phyloP scores from a whole-genome alignment of 2,797 vertebrate genomes.

The Calcarius lapponicus region DNA sequence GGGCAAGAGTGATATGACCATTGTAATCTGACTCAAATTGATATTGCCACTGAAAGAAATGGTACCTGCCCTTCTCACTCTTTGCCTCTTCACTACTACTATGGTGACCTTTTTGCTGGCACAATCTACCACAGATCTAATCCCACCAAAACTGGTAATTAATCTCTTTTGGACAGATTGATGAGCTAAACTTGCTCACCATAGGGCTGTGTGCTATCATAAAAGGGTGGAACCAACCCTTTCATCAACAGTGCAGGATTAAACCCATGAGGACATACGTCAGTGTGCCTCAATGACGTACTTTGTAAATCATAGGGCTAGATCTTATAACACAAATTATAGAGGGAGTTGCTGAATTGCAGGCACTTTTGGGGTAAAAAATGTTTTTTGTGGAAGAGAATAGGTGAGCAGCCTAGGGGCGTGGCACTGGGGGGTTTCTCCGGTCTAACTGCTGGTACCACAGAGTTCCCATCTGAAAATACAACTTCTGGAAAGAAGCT shows the following conservation, averaged over 20 bases:
- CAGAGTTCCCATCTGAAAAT: background rate
- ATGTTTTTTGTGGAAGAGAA: background rate
- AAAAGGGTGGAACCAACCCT: constrained; percentile 19
- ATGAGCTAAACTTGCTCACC: constrained; percentile 3
- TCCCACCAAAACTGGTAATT: constrained; percentile 2
- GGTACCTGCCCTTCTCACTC: background rate
- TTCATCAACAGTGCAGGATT: constrained; percentile 42
- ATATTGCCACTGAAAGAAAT: background rate
- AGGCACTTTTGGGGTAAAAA: background rate
- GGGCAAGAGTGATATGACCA: background rate
- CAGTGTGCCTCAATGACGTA: constrained; percentile 29
- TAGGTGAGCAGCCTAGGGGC: background rate
- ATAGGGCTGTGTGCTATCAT: background rate
- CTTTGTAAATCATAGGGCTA: background rate
- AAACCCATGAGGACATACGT: constrained; percentile 41
- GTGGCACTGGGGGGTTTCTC: background rate
- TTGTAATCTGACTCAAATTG: background rate
- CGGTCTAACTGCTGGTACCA: fast-evolving
- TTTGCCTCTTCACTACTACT: background rate
- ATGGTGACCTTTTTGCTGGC: background rate
- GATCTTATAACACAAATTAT: background rate
- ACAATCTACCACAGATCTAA: background rate
- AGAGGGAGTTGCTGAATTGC: background rate
- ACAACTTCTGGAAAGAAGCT: background rate
- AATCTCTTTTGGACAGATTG: background rate